These are phyloP conservation scores for Melitaea athalia DNA, from an alignment of 2,888 invertebrate species.

Conservation along the genomic window DNA sequence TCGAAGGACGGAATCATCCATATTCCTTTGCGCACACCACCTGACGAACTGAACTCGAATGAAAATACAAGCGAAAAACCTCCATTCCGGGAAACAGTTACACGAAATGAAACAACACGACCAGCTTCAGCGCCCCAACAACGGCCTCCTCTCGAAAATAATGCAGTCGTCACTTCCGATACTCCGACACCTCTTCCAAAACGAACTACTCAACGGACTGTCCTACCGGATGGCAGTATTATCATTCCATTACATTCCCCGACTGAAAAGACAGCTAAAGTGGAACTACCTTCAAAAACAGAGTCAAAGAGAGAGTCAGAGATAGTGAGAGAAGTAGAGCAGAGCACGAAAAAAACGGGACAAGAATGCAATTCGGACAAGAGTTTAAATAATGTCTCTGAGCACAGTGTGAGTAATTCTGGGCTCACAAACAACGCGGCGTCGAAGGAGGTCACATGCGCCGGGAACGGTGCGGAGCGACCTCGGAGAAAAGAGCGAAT, in stretches of 20 bases:
- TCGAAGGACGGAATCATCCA: constrained; percentile 85
- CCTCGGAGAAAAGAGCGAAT: constrained; percentile 70
- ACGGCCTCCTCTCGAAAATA: constrained; percentile 48
- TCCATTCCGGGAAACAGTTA: constrained; percentile 39
- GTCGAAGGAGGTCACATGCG: constrained; percentile 26
- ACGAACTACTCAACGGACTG: constrained; percentile 60
- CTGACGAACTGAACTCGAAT: constrained; percentile 81
- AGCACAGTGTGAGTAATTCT: constrained; percentile 5
- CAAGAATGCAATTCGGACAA: constrained; percentile 22
- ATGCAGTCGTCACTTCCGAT: constrained; percentile 44
- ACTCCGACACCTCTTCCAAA: constrained; percentile 54
- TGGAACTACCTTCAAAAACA: constrained; percentile 15
- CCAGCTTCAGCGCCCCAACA: constrained; percentile 52
- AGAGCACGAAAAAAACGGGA: constrained; percentile 14
- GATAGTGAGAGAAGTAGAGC: neutral
- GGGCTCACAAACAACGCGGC: constrained; percentile 15
- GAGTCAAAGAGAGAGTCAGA: constrained; percentile 15
- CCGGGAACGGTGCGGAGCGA: constrained; percentile 43
- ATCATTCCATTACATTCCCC: constrained; percentile 80
- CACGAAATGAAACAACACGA: constrained; percentile 29
- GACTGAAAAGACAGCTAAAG: constrained; percentile 55
- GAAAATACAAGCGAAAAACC: constrained; percentile 38
- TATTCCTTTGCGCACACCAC: constrained; percentile 89
- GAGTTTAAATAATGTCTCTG: constrained; percentile 14
- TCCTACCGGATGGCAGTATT: constrained; percentile 82